Evolutionary conservation across 2,888 invertebrate genomes (phyloP).

Genomic region (Agonopterix heracliana): DNA sequence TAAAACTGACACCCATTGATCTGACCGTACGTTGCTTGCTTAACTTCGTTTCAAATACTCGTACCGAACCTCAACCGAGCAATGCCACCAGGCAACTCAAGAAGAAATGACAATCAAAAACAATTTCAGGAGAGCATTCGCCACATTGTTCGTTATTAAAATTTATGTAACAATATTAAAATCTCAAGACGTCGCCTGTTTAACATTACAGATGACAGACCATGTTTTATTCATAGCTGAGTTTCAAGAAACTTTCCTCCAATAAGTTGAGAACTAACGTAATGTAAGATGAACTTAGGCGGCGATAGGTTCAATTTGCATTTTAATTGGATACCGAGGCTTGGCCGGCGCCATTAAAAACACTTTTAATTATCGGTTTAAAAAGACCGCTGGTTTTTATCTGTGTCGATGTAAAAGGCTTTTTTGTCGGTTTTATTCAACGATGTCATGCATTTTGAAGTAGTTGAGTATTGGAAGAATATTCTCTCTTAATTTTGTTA

Average conservation of each 20-base stretch:
- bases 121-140: neutral
- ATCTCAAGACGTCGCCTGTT: conserved; percentile 51
- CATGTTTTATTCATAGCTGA: conserved; percentile 58
- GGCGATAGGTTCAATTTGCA: conserved; percentile 45
- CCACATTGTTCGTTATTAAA: neutral
- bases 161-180: conserved; percentile 29
- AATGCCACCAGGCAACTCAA: too few species aligned
- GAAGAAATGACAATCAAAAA: neutral
- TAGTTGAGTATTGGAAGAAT: too few species aligned
- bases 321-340: conserved; percentile 48
- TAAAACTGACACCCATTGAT: too few species aligned
- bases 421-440: too few species aligned
- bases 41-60: too few species aligned
- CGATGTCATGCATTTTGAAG: neutral
- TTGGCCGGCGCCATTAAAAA: conserved; percentile 21
- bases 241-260: conserved; percentile 44
- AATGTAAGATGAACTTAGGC: conserved; percentile 29
- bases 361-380: conserved; percentile 29
- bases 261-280: conserved; percentile 44
- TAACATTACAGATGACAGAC: conserved; percentile 59
- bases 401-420: too few species aligned
- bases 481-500: neutral
- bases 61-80: too few species aligned
- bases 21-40: too few species aligned
- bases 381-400: conserved; percentile 1